These are phyloP conservation scores for Numenius arquata DNA, from an alignment of 2,113 vertebrate genomes.

Conservation along the genomic window DNA sequence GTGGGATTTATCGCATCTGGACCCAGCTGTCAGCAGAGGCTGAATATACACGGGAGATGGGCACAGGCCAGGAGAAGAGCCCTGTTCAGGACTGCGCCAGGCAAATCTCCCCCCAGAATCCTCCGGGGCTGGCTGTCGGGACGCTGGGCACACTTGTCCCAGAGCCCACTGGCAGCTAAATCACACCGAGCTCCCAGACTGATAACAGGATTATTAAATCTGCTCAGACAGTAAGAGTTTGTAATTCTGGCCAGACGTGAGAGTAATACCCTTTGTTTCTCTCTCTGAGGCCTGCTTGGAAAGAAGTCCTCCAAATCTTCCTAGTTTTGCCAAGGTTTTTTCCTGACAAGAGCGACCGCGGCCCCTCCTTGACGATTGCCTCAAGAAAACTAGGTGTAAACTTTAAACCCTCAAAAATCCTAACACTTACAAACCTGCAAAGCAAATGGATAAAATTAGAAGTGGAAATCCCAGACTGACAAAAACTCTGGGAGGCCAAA, in stretches of 20 bases:
- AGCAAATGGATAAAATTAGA: not conserved
- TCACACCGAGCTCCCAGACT: not conserved
- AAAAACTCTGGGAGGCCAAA: not conserved
- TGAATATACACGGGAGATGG: fast-evolving
- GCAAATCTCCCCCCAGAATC: not conserved
- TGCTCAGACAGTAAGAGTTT: not conserved
- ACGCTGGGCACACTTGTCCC: not conserved
- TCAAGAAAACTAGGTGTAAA: not conserved
- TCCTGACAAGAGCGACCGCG: not conserved
- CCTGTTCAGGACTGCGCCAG: not conserved
- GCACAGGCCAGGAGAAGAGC: not conserved
- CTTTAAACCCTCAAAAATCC: not conserved
- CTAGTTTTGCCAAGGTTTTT: not conserved
- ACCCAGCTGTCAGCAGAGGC: not conserved
- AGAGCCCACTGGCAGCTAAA: not conserved
- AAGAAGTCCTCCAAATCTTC: not conserved
- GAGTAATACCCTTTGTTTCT: not conserved
- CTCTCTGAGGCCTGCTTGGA: not conserved
- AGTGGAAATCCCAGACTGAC: not conserved
- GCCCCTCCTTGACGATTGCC: not conserved
- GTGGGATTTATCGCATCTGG: not conserved
- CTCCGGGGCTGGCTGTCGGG: not conserved
- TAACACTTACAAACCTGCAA: not conserved
- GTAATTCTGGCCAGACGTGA: not conserved
- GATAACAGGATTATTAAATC: not conserved